Evolutionary conservation across 2,113 vertebrate species (phyloP).

Genomic region (Ivindomyrus marchei): DNA sequence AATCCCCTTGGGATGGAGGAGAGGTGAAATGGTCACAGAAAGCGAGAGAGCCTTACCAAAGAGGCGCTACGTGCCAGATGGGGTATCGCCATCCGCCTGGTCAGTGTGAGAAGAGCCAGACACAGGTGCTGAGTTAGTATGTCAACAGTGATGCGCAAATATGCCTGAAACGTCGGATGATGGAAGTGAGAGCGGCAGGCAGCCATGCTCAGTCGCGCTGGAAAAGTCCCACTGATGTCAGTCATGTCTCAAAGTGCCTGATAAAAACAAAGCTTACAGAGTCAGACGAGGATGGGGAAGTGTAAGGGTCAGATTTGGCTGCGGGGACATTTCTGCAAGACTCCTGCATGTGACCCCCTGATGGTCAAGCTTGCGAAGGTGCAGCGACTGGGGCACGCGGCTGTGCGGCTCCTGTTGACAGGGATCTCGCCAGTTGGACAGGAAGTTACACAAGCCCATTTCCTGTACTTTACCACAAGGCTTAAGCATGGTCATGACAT

Average conservation of each 20-base stretch:
- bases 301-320: background rate
- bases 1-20: background rate
- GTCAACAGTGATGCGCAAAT: background rate
- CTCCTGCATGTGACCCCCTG: background rate
- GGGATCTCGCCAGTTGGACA: background rate
- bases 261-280: background rate
- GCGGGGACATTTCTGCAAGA: background rate
- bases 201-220: background rate
- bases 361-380: background rate
- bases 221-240: background rate
- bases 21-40: background rate
- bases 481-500: background rate
- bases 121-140: background rate
- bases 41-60: background rate
- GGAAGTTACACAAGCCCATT: background rate
- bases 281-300: background rate
- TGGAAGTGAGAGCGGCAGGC: background rate
- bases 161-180: background rate
- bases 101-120: background rate
- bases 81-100: background rate
- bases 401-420: background rate
- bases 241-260: background rate
- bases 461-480: background rate
- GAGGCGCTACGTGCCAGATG: background rate
- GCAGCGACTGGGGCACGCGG: background rate